Conservation (phyloP, 2,888 invertebrate genomes). For the Dorcus parallelipipedus region DNA sequence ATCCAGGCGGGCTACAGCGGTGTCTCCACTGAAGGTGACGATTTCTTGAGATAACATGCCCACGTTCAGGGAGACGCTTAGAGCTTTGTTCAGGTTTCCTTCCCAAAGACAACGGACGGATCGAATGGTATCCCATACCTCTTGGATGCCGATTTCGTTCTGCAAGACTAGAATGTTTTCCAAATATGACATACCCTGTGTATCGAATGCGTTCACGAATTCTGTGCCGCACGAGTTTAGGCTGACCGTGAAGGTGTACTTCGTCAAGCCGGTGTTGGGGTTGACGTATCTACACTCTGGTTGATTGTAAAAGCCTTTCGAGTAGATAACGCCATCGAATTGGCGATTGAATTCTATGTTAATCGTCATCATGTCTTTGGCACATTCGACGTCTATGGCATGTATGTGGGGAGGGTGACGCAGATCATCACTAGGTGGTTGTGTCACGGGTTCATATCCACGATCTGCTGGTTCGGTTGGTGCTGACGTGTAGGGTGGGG, state of each 20-base stretch:
- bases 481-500: background rate
- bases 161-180: slow-evolving; percentile 75
- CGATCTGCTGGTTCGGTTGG: slow-evolving; percentile 11
- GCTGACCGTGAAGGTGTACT: slow-evolving; percentile 71
- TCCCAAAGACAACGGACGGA: slow-evolving; percentile 79
- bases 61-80: slow-evolving; percentile 71
- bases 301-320: slow-evolving; percentile 69
- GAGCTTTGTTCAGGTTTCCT: slow-evolving; percentile 71
- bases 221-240: slow-evolving; percentile 75
- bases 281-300: slow-evolving; percentile 70
- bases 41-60: slow-evolving; percentile 78
- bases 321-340: slow-evolving; percentile 77
- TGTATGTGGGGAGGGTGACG: slow-evolving; percentile 76
- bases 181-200: slow-evolving; percentile 73
- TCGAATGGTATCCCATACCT: slow-evolving; percentile 76
- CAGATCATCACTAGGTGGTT: slow-evolving; percentile 52
- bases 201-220: slow-evolving; percentile 74
- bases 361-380: slow-evolving; percentile 80
- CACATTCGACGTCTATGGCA: slow-evolving; percentile 71
- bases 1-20: slow-evolving; percentile 74
- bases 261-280: slow-evolving; percentile 65
- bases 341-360: slow-evolving; percentile 72
- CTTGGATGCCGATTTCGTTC: slow-evolving; percentile 73
- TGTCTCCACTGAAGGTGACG: slow-evolving; percentile 81
- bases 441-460: slow-evolving; percentile 3